These are phyloP conservation scores for Thelaira solivaga DNA, from an alignment of 2,888 invertebrate species.

Conservation along the genomic window DNA sequence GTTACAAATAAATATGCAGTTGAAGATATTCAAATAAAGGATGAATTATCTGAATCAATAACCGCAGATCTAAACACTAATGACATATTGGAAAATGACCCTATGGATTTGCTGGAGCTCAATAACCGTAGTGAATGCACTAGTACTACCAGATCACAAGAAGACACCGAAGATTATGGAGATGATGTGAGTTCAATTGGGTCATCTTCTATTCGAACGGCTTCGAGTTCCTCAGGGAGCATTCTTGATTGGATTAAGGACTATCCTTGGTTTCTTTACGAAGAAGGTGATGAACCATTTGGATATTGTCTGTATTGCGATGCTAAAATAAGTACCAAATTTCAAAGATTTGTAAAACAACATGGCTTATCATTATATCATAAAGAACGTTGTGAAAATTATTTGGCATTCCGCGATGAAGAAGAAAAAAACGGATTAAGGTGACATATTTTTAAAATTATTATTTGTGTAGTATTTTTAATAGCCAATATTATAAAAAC, in stretches of 20 bases:
- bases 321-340: constrained; percentile 63
- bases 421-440: constrained; percentile 59
- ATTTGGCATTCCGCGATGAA: constrained; percentile 67
- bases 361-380: constrained; percentile 69
- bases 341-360: constrained; percentile 62
- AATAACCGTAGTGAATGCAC: constrained; percentile 36
- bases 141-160: constrained; percentile 32
- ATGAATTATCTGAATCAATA: constrained; percentile 46
- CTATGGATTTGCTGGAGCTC: constrained; percentile 70
- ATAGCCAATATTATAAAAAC: too few relatives aligned
- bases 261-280: constrained; percentile 70
- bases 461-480: too few relatives aligned
- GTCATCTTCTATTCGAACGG: constrained; percentile 43
- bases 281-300: constrained; percentile 64
- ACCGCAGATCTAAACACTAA: constrained; percentile 19
- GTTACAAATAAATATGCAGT: not conserved
- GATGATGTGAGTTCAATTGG: constrained; percentile 62
- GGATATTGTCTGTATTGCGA: constrained; percentile 72
- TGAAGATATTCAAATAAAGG: constrained; percentile 43
- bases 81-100: constrained; percentile 60
- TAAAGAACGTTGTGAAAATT: constrained; percentile 69
- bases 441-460: constrained; percentile 47
- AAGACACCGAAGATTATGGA: constrained; percentile 59
- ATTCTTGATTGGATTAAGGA: constrained; percentile 67
- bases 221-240: constrained; percentile 57